Percentiles rank a stretch among this genome's conserved stretches.
These are phyloP conservation scores for Triplophysa dalaica DNA, from an alignment of 2,113 vertebrate species.

Conservation along the genomic window DNA sequence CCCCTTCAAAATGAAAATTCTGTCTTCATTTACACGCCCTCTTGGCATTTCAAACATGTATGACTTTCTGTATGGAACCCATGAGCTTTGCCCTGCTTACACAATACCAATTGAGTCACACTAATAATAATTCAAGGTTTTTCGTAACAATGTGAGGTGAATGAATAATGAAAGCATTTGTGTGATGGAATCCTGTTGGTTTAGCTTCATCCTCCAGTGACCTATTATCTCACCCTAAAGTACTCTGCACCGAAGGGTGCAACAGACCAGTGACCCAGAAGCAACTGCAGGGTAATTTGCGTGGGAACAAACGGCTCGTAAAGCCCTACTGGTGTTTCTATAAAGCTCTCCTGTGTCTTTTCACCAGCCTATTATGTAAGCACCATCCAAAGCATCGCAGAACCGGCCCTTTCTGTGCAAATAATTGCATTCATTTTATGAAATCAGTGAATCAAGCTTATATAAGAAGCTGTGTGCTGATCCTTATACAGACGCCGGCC, in stretches of 20 bases:
- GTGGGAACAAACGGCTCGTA: slow-evolving; percentile 5
- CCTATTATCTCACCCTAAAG: slow-evolving; percentile 27
- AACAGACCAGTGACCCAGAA: slow-evolving; percentile 28
- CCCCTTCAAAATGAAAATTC: too few species aligned
- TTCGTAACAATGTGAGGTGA: neutral
- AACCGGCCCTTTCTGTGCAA: slow-evolving; percentile 36
- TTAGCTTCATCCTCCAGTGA: slow-evolving; percentile 4
- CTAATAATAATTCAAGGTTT: too few species aligned
- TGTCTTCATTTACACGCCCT: too few species aligned
- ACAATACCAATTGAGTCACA: too few species aligned
- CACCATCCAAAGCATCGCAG: slow-evolving; percentile 31
- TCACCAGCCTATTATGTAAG: slow-evolving; percentile 43
- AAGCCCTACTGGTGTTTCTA: slow-evolving; percentile 1
- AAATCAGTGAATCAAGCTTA: slow-evolving; percentile 46
- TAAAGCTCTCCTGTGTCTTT: slow-evolving; percentile 18
- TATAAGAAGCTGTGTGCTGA: slow-evolving; percentile 45
- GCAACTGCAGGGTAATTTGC: slow-evolving; percentile 13
- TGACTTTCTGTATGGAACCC: too few species aligned
- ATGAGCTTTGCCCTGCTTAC: too few species aligned
- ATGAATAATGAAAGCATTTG: neutral
- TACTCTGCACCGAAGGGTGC: neutral
- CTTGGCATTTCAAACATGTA: too few species aligned
- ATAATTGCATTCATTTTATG: slow-evolving; percentile 49
- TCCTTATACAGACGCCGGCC: slow-evolving; percentile 17
- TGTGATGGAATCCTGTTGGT: neutral